These are phyloP conservation scores for Drosophila nasuta DNA, from an alignment of 1,140 invertebrate genomes.

Conservation along the genomic window DNA sequence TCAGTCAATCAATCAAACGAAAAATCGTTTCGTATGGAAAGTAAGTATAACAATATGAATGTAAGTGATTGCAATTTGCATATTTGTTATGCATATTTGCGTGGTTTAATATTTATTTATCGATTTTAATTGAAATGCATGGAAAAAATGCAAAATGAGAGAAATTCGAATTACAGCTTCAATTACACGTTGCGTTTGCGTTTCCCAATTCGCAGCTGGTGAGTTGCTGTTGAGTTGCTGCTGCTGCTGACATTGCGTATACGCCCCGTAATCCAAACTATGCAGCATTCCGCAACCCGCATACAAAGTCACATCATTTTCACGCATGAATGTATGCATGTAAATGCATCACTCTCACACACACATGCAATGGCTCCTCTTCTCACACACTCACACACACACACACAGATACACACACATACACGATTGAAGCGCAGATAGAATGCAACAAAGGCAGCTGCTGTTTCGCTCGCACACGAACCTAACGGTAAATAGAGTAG, in stretches of 20 bases:
- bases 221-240: slow-evolving; percentile 16
- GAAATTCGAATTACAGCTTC: slow-evolving; percentile 10
- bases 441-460: slow-evolving; percentile 22
- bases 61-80: not conserved
- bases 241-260: slow-evolving; percentile 54
- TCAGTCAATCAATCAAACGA: no score
- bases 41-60: not conserved
- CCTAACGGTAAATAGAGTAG: not conserved
- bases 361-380: not conserved
- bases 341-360: slow-evolving; percentile 12
- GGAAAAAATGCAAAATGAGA: slow-evolving; percentile 12
- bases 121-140: slow-evolving; percentile 39
- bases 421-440: slow-evolving; percentile 16
- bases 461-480: slow-evolving; percentile 20
- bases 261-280: slow-evolving; percentile 53
- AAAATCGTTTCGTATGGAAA: no score
- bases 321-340: slow-evolving; percentile 13
- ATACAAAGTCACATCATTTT: slow-evolving; percentile 33
- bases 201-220: slow-evolving; percentile 12
- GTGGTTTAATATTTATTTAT: slow-evolving; percentile 22
- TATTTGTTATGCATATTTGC: slow-evolving; percentile 12
- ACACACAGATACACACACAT: not conserved
- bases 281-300: slow-evolving; percentile 22
- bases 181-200: slow-evolving; percentile 7
- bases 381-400: not conserved